Percentiles rank a stretch among this genome's conserved stretches.
Conservation (phyloP, 2,113 vertebrate genomes). For the Hemichromis elongatus region DNA sequence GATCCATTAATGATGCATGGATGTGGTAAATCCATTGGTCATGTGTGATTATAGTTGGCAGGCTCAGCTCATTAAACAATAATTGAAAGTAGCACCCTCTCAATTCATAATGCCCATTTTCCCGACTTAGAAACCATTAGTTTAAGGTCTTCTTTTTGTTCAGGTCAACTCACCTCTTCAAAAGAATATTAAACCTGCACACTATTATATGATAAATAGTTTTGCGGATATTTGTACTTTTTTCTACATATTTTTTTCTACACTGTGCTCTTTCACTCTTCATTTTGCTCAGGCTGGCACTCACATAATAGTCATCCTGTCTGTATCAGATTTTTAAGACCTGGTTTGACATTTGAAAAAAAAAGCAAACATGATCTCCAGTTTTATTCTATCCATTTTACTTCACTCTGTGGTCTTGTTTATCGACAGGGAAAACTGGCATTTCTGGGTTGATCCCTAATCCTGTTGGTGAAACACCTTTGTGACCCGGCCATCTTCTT, state of each 20-base stretch:
- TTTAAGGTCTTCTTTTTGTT: not conserved
- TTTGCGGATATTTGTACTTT: not conserved
- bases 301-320: not conserved
- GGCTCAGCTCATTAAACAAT: conserved; percentile 35
- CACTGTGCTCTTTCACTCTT: not conserved
- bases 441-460: not conserved
- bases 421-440: not conserved
- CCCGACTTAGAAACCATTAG: not conserved
- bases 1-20: conserved; percentile 37
- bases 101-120: not conserved
- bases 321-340: not conserved
- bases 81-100: conserved; percentile 16
- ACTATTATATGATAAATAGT: not conserved
- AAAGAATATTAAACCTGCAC: not conserved
- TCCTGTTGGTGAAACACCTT: not conserved
- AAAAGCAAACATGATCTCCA: not conserved
- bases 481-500: not conserved
- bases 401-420: not conserved
- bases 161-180: not conserved
- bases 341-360: not conserved
- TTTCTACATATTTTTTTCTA: not conserved
- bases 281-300: not conserved
- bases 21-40: conserved; percentile 45
- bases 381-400: not conserved
- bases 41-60: conserved; percentile 19